Base-by-base conservation (phyloP, 2,888 invertebrate species). In the Tachina lurida region DNA sequence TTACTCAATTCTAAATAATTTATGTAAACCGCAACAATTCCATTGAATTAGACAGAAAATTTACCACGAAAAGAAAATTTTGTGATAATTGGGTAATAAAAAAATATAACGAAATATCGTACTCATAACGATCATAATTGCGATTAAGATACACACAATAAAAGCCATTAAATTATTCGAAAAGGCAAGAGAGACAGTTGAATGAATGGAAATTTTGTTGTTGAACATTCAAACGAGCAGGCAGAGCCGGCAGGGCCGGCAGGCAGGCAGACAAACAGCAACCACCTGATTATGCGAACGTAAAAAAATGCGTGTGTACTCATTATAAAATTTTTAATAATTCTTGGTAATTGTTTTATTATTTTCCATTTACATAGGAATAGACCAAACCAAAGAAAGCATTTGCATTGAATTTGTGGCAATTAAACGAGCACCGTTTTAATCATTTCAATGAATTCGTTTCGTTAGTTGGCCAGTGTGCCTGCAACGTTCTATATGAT, bases 41-140 rank as follows among this genome's bases (percentile, higher is more conserved):
- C 79, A 75, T 52, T 58, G 76, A 67, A 81, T 73, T 84, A 31
- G 88, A 87, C 85, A 43, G 88, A 87, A 86, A 62, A 85, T 87
- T 90, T 91, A 91, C 91, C 87, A 88, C 87, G 89, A 91, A 91
- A 90, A 60, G 62, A 63, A 80, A 91, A 90, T 91, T 31, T 91
- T 90, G 88, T 89, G 91, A 90, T 91, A 90, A 91, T 91, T 91
- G 89, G 90, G 91, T 89, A 90, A 90, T 91, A 90, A 91, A 91
- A 91, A 17, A 9, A 22, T 0, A 54, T 54, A 56, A 31, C 7
- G 7, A 31, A 31, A 31, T 31, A 31, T 31, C 31, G 31, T 31
- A 54, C 31, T 70, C 70, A 31, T 90, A 90, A 49, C 47, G 63
- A 74, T 56, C 65, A 77, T 62, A 63, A 78, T 75, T 71, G 58